Evolutionary conservation across 2,113 vertebrate genomes (phyloP), one percentile per base, ranked within the genome.

Genomic region (Apodemus sylvaticus): DNA sequence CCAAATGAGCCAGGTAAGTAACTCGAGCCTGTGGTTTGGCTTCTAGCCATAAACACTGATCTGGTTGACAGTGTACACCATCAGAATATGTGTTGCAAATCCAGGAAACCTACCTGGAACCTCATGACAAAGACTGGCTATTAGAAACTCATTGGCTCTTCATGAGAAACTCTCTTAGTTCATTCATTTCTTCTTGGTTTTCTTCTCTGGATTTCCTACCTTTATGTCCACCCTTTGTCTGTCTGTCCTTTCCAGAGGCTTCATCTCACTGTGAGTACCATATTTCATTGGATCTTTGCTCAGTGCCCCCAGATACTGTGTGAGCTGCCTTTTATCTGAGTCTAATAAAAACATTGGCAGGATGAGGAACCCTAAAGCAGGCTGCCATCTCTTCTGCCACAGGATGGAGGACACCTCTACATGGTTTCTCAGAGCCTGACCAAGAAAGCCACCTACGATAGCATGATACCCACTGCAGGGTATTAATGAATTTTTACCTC

Each of bases 81-180:
- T 62, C 9, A 39, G 64, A 68, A 16, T 0, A 12, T 0, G 7
- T 9, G 12, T 9, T 53, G 51, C 17, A 11, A 36, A 3, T 20
- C 34, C 3, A 22, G 20, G 2, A 0, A 10, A 62, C 77, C 14
- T 51, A 0, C 11, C 45, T 9, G 34, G 73, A 34, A 51, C 4
- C 0, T 19, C 3, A 1, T 0, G 29, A 7, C 2, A n/a, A 2
- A 19, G 24, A 3, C 1, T 0, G 36, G n/a, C 16, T 6, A 12
- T 24, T 66, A n/a, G 36, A 36, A 24, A 17, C 31, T 2, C 14
- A 14, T 24, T 0, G 3, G 6, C 11, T 93, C 2, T 51, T 48
- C 48, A 71, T 79, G 29, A 55, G 55, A 92, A 77, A 1, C 34
- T 20, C 45, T 79, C 31, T 31, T 58, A 10, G 11, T 42, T 20